Evolutionary conservation across 2,113 vertebrate genomes (phyloP), one percentile per base, ranked within the genome.

Genomic region (Chaetodon auriga): DNA sequence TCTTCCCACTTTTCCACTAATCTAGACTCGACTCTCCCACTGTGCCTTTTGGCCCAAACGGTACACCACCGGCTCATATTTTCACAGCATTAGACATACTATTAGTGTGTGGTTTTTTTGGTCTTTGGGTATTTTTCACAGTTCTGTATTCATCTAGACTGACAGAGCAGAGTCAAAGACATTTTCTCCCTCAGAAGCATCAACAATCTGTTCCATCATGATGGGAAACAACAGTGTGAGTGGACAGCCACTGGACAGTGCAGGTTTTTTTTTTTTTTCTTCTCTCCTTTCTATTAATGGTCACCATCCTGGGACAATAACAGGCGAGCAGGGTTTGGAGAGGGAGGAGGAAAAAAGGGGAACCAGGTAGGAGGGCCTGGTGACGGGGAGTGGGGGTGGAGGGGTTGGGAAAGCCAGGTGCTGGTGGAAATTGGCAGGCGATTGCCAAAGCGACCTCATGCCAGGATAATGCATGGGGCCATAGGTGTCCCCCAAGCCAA

Each of bases 401-500:
- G 55, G 14, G 57, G 25, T 35, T 35, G 94, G 87, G 94, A 92
- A 82, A 90, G 94, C 96, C 95, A 96, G 94, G 96, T 96, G 96
- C 95, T 96, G 95, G 95, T 92, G 95, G 96, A 97, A 96, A 96
- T 96, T 96, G 96, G 95, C 93, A 95, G 86, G 88, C 92, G 96
- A 97, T 97, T 96, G 95, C 94, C 93, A 95, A 95, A 96, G 95
- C 91, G 94, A 96, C 96, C 96, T 96, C 95, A 96, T 96, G 96
- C 95, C 82, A 96, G 95, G 96, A 96, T 96, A 97, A 97, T 97
- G 96, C 95, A 96, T 96, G 96, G 96, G 97, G 90, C 85, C 30
- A 96, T 96, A 97, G 97, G 97, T 97, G 97, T 96, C 96, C 96
- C 95, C 95, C 95, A 73, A 97, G 96, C 96, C 96, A 97, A 96